Evolutionary conservation across 1,140 invertebrate species (phyloP), one percentile per base, ranked within the genome.

Genomic region (Planococcus citri): DNA sequence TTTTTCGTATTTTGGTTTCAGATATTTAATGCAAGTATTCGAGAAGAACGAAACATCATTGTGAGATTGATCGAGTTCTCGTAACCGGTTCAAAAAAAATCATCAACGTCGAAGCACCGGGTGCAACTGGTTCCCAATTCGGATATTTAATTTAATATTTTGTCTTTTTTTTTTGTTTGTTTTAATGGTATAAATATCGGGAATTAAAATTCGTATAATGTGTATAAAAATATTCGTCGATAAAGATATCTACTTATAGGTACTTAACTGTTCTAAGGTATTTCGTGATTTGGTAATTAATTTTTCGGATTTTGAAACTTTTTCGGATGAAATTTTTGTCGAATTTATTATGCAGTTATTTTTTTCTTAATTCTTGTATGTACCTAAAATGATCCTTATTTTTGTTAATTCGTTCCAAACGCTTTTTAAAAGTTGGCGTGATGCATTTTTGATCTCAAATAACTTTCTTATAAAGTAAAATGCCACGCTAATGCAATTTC

Each of bases 61-160:
- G 41, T 17, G 17, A 51, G 41, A 51, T 51, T 51, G 41, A 51
- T 51, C 41, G 41, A 9, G n/a, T 51, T 51, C 41, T 51, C 41
- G 17, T 51, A 51, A 51, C 41, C 41, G 41, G 41, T 51, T 51
- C 12, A 51, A 51, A 51, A 37, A 37, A 51, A 51, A 51, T 17
- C 17, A 17, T 20, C 41, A 6, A 14, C 4, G 41, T 51, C 41
- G 41, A 51, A 9, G 10, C 41, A n/a, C 41, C n/a, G 41, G 41
- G 41, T 51, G 41, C 41, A 51, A 51, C 41, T 51, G 41, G 41
- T 51, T 51, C n/a, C 41, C 41, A 51, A 17, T 51, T 51, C 41
- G 41, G 41, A 51, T 51, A 20, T 51, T 51, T 20, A 20, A 51
- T 17, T 51, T 51, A n/a, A 51, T 51, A 51, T 9, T 51, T 51